Percentiles rank a stretch among this genome's conserved stretches.
phyloP scores from a whole-genome alignment of 2,797 vertebrate species.

The Hippoglossus hippoglossus region DNA sequence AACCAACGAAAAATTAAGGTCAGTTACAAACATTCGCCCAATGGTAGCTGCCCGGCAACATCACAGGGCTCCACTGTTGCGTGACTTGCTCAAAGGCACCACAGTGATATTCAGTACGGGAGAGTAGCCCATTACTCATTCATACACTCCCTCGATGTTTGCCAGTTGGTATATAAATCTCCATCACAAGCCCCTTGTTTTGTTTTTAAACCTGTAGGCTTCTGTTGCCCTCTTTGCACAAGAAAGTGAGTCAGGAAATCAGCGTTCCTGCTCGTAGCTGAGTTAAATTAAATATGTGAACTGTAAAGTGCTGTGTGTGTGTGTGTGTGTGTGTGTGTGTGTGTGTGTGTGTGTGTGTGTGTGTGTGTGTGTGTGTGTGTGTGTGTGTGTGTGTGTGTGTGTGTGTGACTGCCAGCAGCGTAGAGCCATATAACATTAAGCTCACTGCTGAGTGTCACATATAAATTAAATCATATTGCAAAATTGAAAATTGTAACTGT shows the following conservation, averaged over 20 bases:
- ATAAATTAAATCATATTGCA: background rate
- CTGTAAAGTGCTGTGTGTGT: conserved; percentile 8
- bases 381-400: background rate
- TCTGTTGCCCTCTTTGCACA: conserved; percentile 54
- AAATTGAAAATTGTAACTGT: background rate
- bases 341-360: background rate
- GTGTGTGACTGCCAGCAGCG: conserved; percentile 10
- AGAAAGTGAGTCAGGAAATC: conserved; percentile 43
- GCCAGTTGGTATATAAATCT: conserved; percentile 35
- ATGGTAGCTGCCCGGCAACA: conserved; percentile 16
- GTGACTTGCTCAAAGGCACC: conserved; percentile 58
- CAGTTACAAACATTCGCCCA: conserved; percentile 23
- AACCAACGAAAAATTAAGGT: conserved; percentile 39
- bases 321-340: background rate
- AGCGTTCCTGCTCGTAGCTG: conserved; percentile 29
- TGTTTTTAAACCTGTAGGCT: conserved; percentile 48
- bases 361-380: too few relatives aligned
- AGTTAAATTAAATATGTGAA: conserved; percentile 41
- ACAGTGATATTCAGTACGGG: conserved; percentile 18
- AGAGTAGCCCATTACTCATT: conserved; percentile 52
- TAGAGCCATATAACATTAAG: background rate
- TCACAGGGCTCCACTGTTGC: conserved; percentile 20
- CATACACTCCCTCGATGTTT: conserved; percentile 28
- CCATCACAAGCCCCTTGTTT: conserved; percentile 17
- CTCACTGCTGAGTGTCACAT: background rate